Evolutionary conservation across 2,888 invertebrate species (phyloP), one percentile per base, ranked within the genome.

Genomic region (Ormyrus thymus): DNA sequence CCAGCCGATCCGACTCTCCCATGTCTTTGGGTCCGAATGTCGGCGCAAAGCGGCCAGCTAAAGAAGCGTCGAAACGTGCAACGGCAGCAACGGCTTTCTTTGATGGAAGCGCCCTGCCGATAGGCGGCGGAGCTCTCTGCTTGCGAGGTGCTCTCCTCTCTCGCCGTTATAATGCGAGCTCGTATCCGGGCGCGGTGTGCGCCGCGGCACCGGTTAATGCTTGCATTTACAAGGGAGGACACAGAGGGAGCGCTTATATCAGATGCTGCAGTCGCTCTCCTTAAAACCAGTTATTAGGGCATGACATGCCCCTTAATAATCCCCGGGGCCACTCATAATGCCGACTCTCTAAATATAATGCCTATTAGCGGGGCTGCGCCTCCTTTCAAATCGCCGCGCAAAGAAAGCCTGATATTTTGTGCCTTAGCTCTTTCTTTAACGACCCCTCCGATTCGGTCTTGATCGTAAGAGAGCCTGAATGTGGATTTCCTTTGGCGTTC

Each of bases 251-350:
- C 10, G 15, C n/a, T 10, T 86, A 84, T 88, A 88, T 89, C 88
- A 88, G 87, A 88, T 88, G 87, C 85, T 84, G 84, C 78, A 84
- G 82, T 83, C 82, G 83, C 83, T 79, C 81, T 85, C 29, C 65
- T 66, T 61, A 46, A 45, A 79, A 79, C 87, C 86, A 89, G 88
- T 89, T 89, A 89, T 89, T 89, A 89, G 88, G 79, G 15, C 65
- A 68, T 89, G 89, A 89, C 89, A 89, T 87, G 87, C 87, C 89
- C 86, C 59, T 86, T 89, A 89, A 79, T 75, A 79, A 89, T 89
- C 87, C 88, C 78, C 76, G 48, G 29, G 43, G 7, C 9, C 74
- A 81, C 74, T 81, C 78, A 82, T 86, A 85, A 86, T 85, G 82
- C 85, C 83, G 82, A 82, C 55, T 61, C 72, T 79, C 84, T 83